Evolutionary conservation across 2,113 vertebrate species (phyloP), one percentile per base, ranked within the genome.

Genomic region (Poecilia latipinna): DNA sequence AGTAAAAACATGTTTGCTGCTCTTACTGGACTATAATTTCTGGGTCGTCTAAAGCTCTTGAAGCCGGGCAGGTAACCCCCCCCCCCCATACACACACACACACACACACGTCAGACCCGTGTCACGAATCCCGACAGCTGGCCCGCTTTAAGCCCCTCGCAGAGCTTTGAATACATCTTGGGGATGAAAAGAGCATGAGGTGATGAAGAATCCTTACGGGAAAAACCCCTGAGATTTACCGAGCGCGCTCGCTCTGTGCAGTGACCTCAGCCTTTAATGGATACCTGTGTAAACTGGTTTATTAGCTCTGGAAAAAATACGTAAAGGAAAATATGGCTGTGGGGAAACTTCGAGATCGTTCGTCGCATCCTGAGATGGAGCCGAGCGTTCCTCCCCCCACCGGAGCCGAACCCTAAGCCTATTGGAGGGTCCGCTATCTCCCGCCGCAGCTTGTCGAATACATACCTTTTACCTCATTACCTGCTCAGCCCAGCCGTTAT

Each of bases 381-480:
- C 61, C 57, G 74, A 88, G 75, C 57, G 71, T 68, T 42, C 68
- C 72, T 77, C 71, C 82, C 79, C 75, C 82, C 74, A 42, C 65
- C 77, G 87, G 76, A 72, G 32, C 68, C 81, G 70, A 83, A 68
- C 74, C 26, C 48, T 39, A 71, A 78, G 81, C 68, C 70, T 54
- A 48, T 70, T 72, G 82, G 79, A 82, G 66, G 64, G 70, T 19
- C 64, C 3, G 79, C 86, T 92, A 93, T 94, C 93, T 91, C 76
- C 54, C 13, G 22, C 74, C 51, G 66, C 92, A 93, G 93, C 89
- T 90, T 93, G 86, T 87, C 88, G 74, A 88, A 92, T 76, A 82
- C 87, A 79, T 82, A 90, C 85, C 83, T 90, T 93, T 91, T 90
- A 89, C 83, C 87, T 91, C 89, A 90, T 91, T 92, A 90, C 84